A percentile compares a stretch with the other conserved stretches of the same genome.
Conservation (phyloP, 2,888 invertebrate genomes). For the Chalcis sispes region DNA sequence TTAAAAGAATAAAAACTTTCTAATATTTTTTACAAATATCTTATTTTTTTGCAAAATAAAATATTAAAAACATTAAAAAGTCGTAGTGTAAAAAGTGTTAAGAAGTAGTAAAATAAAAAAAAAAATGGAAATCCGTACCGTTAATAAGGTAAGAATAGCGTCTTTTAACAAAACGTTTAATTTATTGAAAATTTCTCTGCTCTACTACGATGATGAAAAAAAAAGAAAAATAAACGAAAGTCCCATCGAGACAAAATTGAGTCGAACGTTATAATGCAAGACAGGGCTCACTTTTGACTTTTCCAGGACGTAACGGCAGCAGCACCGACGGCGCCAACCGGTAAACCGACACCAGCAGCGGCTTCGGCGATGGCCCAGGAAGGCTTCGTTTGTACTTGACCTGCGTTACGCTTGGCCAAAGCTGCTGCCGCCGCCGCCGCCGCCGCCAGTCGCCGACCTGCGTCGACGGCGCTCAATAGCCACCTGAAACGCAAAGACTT, state of each 20-base stretch:
- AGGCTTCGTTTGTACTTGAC: slow-evolving; percentile 74
- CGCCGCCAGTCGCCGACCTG: not conserved
- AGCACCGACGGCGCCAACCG: not conserved
- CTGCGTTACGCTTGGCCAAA: slow-evolving; percentile 64
- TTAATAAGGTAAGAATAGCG: slow-evolving; percentile 30
- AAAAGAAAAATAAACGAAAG: not conserved
- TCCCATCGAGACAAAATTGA: not conserved
- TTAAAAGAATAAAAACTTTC: no score
- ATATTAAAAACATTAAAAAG: no score
- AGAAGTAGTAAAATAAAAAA: no score
- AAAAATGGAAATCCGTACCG: no score
- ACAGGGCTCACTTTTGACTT: slow-evolving; percentile 19
- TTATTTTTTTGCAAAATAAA: no score
- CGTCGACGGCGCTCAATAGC: slow-evolving; percentile 68
- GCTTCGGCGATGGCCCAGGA: slow-evolving; percentile 68
- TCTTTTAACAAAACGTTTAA: not conserved
- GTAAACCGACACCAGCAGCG: slow-evolving; percentile 17
- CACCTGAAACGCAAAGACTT: slow-evolving; percentile 72
- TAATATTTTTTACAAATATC: no score
- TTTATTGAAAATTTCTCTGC: slow-evolving; percentile 10
- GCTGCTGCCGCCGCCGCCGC: slow-evolving; percentile 47
- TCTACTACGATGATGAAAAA: not conserved
- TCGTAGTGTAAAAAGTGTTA: no score
- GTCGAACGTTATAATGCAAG: slow-evolving; percentile 29
- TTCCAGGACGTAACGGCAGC: slow-evolving; percentile 36